Evolutionary conservation across 2,113 vertebrate species (phyloP).

Genomic region (Equus przewalskii): DNA sequence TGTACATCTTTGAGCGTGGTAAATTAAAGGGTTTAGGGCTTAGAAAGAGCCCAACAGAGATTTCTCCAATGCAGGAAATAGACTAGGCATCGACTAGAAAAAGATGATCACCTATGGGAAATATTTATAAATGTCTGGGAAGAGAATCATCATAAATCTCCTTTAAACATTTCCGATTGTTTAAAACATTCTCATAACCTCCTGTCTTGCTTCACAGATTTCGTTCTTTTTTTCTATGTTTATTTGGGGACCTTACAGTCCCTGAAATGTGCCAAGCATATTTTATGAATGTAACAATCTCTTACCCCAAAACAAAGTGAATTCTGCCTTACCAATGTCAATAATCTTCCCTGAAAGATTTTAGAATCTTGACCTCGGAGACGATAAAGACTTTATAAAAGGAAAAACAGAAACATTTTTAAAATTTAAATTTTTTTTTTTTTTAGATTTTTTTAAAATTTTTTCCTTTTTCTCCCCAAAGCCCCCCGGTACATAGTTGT

Average conservation of each 20-base stretch:
- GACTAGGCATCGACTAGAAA: not conserved
- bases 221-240: not conserved
- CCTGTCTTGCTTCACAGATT: not conserved
- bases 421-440: not conserved
- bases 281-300: not conserved
- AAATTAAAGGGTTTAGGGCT: not conserved
- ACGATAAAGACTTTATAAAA: not conserved
- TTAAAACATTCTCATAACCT: not conserved
- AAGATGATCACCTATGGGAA: not conserved
- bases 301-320: not conserved
- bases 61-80: not conserved
- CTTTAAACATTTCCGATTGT: not conserved
- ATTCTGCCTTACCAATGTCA: not conserved
- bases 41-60: not conserved
- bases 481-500: too few relatives aligned
- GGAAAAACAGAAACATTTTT: not conserved
- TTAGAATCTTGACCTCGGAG: slow-evolving; percentile 3
- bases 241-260: not conserved
- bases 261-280: not conserved
- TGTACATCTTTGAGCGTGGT: not conserved
- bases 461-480: too few relatives aligned
- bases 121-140: not conserved
- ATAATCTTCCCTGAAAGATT: not conserved
- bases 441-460: too few relatives aligned
- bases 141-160: not conserved